phyloP scores from a whole-genome alignment of 2,113 vertebrate species.

The Haliaeetus leucogaster region DNA sequence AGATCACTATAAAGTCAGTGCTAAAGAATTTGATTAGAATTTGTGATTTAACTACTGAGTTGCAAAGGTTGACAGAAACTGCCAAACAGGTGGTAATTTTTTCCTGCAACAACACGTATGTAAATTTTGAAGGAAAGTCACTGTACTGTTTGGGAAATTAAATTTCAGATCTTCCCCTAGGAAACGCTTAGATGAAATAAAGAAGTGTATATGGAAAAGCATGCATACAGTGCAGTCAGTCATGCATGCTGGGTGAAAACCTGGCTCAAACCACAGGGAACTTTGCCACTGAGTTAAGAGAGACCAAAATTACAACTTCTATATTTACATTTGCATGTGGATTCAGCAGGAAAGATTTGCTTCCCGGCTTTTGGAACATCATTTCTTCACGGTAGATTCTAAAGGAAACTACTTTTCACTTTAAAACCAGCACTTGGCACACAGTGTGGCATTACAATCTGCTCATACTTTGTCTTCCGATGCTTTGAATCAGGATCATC shows the following conservation, averaged over 20 bases:
- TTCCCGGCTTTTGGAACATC: background rate
- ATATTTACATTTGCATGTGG: background rate
- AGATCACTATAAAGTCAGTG: background rate
- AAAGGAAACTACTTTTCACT: background rate
- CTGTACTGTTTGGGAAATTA: background rate
- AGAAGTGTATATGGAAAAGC: background rate
- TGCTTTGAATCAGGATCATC: constrained; percentile 2
- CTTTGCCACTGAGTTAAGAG: background rate
- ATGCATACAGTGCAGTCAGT: background rate
- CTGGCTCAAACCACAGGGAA: background rate
- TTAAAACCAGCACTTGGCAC: background rate
- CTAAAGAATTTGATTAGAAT: background rate
- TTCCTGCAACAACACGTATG: background rate
- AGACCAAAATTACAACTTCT: background rate
- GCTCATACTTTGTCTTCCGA: background rate
- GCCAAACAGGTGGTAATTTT: background rate
- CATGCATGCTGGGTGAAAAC: background rate
- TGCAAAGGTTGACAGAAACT: background rate
- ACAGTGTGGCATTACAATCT: background rate
- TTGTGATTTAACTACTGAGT: background rate
- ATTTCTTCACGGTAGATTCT: background rate
- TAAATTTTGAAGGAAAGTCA: background rate
- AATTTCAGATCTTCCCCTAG: background rate
- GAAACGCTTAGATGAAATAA: background rate
- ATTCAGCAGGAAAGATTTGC: background rate